Base-by-base conservation (phyloP, 1,140 invertebrate genomes). In the Drosophila mojavensis region DNA sequence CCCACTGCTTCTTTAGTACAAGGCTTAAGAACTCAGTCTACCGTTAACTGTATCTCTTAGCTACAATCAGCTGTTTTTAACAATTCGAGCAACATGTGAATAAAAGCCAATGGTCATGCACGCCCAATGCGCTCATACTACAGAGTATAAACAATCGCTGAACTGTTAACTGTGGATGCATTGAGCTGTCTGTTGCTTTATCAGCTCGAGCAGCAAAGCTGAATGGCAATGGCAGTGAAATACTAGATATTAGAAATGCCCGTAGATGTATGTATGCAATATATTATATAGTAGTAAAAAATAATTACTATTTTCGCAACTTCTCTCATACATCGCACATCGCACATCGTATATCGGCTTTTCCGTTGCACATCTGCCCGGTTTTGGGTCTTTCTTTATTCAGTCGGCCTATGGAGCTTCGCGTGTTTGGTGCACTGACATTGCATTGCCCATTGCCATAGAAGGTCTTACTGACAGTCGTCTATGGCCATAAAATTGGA, bases 231-330 rank as follows among this genome's bases (percentile, higher is more conserved):
- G 30, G 26, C 53, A 72, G 53, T 59, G 48, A 54, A 45, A 68
- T 55, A 55, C 20, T 54, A n/a, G 53, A 68, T 67, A 86, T 89
- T 78, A 89, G 80, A 83, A 83, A 89, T 75, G 67, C 73, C 73
- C 56, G 5, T 5, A 64, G 45, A 64, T 26, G 61, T 72, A 65
- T 17, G 66, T 72, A 65, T 17, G 64, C 67, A 81, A 74, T 76
- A 83, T 51, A 64, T 43, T 33, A 65, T 62, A 67, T 54, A 24
- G 78, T 88, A 83, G 59, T 68, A 65, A 61, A 81, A 82, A 83
- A 83, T 86, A 89, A 79, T 79, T 71, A 75, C 84, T 73, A 65
- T 88, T 81, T 78, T 71, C 62, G 54, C 59, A 72, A 60, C 58
- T 55, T 55, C 17, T 54, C 15, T 17, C 7, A 36, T 36, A 28